Evolutionary conservation across 2,888 invertebrate genomes (phyloP).

Genomic region (Drosophila infuscata): DNA sequence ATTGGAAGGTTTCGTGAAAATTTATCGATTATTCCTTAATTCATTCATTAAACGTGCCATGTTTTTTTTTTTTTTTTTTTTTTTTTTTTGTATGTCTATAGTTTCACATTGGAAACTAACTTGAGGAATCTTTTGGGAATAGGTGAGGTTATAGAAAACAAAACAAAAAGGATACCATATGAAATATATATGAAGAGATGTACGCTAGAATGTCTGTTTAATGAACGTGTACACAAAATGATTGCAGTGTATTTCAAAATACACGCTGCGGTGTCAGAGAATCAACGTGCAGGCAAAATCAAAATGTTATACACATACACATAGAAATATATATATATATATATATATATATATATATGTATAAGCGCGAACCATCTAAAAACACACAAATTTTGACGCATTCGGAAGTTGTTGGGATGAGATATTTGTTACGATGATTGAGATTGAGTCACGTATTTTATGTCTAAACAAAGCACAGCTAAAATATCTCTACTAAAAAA

Average conservation of each 20-base stretch:
- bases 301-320: conserved; percentile 36
- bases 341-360: background rate
- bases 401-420: conserved; percentile 15
- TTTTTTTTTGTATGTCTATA: conserved; percentile 16
- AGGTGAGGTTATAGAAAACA: conserved; percentile 21
- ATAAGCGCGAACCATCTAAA: conserved; percentile 24
- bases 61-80: conserved; percentile 62
- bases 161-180: conserved; percentile 12
- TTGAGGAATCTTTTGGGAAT: conserved; percentile 13
- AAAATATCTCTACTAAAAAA: background rate
- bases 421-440: conserved; percentile 10
- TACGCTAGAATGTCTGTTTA: background rate
- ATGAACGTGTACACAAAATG: conserved; percentile 7
- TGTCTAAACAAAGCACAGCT: conserved; percentile 4
- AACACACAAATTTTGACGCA: conserved; percentile 32
- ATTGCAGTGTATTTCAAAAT: conserved; percentile 8
- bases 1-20: conserved; percentile 26
- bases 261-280: conserved; percentile 20
- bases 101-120: conserved; percentile 14
- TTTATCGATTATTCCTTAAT: conserved; percentile 22
- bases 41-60: conserved; percentile 67
- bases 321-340: background rate
- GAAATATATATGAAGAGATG: conserved; percentile 14
- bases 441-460: conserved; percentile 9
- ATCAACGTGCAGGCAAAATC: conserved; percentile 60